Conservation (phyloP, 2,113 vertebrate genomes). For the Sturnira hondurensis region DNA sequence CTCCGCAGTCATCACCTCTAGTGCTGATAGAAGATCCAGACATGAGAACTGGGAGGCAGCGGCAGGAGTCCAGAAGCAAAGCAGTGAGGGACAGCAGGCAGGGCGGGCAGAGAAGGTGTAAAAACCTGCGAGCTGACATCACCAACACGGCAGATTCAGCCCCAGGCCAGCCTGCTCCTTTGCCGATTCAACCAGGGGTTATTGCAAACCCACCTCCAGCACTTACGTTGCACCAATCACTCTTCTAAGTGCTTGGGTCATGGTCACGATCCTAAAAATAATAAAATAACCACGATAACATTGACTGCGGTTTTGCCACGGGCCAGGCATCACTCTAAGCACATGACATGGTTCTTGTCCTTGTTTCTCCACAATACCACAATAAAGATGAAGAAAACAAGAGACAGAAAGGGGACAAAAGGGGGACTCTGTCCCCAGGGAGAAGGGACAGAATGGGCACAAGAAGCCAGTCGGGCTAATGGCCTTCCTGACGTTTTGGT, state of each 20-base stretch:
- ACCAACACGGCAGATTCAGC: too few relatives aligned
- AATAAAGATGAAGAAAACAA: background rate
- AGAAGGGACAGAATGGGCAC: too few relatives aligned
- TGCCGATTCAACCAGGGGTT: background rate
- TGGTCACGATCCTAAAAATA: background rate
- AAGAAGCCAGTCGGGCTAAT: background rate
- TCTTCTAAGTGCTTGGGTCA: background rate
- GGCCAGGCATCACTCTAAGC: background rate
- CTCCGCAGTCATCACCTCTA: background rate
- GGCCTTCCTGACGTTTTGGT: background rate
- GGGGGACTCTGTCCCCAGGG: too few relatives aligned
- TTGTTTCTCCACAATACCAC: too few relatives aligned
- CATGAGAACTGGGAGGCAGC: background rate
- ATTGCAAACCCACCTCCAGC: background rate
- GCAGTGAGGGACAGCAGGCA: fast-evolving
- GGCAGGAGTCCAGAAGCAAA: background rate
- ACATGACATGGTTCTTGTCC: background rate
- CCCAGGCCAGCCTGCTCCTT: background rate
- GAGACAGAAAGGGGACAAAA: too few relatives aligned
- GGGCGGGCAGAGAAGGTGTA: background rate
- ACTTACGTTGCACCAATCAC: background rate
- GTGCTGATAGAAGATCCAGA: background rate
- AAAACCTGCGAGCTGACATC: background rate
- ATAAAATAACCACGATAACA: background rate
- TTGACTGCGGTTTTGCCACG: fast-evolving